Evolutionary conservation across 2,113 vertebrate genomes (phyloP).

Genomic region (Scalopus aquaticus): DNA sequence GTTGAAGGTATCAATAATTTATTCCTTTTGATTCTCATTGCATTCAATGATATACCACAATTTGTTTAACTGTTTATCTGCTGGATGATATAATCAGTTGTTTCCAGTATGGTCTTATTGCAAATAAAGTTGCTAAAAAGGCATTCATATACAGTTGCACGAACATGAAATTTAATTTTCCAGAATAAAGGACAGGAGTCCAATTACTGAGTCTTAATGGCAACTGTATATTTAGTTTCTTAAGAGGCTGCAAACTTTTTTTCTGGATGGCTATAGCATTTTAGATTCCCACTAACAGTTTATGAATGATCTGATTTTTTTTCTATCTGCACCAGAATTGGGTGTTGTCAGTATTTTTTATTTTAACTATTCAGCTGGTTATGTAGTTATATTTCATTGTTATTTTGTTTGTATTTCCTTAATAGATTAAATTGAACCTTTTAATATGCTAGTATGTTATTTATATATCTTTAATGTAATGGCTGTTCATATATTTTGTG

Average conservation of each 20-base stretch:
- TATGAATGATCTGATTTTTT: not conserved
- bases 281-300: not conserved
- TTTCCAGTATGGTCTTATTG: not conserved
- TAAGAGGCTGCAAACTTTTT: not conserved
- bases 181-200: not conserved
- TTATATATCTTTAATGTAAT: not conserved
- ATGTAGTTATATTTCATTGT: not conserved
- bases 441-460: not conserved
- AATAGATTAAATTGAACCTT: not conserved
- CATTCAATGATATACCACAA: not conserved
- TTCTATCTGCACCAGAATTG: not conserved
- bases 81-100: not conserved
- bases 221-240: not conserved
- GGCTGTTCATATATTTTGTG: not conserved
- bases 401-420: not conserved
- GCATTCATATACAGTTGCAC: not conserved
- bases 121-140: not conserved
- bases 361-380: not conserved
- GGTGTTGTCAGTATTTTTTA: not conserved
- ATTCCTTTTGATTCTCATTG: not conserved
- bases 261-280: not conserved
- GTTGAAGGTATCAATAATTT: not conserved
- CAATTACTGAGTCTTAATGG: not conserved
- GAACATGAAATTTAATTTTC: not conserved
- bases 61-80: not conserved